Conservation (phyloP, 2,113 vertebrate genomes). For the Limanda limanda region DNA sequence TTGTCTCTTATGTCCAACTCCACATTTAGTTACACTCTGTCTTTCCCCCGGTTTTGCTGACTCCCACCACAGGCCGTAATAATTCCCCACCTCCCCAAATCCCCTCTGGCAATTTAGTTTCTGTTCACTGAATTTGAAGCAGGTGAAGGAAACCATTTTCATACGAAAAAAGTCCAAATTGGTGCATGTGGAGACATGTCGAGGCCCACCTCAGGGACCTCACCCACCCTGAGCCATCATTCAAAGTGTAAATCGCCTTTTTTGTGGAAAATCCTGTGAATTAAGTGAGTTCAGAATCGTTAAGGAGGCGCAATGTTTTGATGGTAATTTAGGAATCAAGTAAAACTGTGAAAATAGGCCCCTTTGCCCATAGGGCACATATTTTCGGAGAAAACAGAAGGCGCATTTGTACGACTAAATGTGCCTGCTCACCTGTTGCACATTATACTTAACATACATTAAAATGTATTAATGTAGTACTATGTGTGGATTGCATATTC, state of each 20-base stretch:
- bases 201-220: constrained; percentile 49
- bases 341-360: constrained; percentile 54
- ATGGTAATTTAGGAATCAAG: constrained; percentile 74
- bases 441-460: constrained; percentile 13
- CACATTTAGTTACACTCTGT: constrained; percentile 35
- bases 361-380: constrained; percentile 52
- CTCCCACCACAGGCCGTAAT: neutral
- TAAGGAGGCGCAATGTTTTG: constrained; percentile 63
- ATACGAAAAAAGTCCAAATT: neutral
- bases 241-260: constrained; percentile 61
- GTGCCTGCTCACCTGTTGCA: constrained; percentile 42
- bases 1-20: constrained; percentile 50
- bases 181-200: constrained; percentile 51
- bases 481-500: constrained; percentile 5
- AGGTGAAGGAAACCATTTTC: constrained; percentile 39
- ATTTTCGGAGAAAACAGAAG: constrained; percentile 33
- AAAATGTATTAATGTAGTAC: neutral
- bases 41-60: constrained; percentile 1
- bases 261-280: constrained; percentile 51
- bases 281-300: constrained; percentile 46
- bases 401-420: constrained; percentile 12
- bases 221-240: constrained; percentile 37
- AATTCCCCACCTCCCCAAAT: constrained; percentile 3
- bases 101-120: constrained; percentile 40
- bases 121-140: constrained; percentile 30